Conservation (phyloP, 2,888 invertebrate genomes). For the Drosophila macrospina region DNA sequence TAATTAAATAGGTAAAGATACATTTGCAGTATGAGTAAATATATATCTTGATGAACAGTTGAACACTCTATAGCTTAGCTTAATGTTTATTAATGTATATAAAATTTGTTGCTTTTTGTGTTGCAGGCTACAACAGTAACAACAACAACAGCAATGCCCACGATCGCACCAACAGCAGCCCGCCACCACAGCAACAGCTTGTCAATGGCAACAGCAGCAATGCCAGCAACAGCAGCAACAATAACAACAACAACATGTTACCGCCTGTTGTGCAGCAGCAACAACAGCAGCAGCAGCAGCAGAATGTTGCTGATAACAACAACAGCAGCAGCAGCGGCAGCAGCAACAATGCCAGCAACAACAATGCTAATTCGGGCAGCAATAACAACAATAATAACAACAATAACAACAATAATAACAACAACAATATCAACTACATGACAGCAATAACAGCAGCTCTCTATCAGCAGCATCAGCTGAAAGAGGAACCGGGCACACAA, state of each 20-base stretch:
- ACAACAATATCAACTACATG: constrained; percentile 84
- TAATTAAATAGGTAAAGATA: too few relatives aligned
- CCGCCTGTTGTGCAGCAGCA: constrained; percentile 68
- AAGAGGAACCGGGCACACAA: constrained; percentile 84
- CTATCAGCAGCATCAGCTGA: constrained; percentile 84
- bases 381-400: constrained; percentile 45
- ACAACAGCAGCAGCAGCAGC: constrained; percentile 54
- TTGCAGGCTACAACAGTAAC: constrained; percentile 78
- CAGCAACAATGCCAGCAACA: constrained; percentile 53
- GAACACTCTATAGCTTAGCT: too few relatives aligned
- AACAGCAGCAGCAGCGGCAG: constrained; percentile 53
- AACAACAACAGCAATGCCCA: constrained; percentile 67
- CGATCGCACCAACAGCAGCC: constrained; percentile 84
- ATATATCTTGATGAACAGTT: too few relatives aligned
- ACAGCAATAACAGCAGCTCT: constrained; percentile 79
- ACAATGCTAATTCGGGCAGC: constrained; percentile 58
- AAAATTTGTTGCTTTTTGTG: background rate
- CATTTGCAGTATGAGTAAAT: too few relatives aligned
- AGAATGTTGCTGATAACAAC: constrained; percentile 65
- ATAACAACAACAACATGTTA: constrained; percentile 65
- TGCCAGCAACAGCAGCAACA: constrained; percentile 62
- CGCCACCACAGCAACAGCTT: constrained; percentile 74
- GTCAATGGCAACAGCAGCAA: constrained; percentile 57
- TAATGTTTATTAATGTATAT: background rate
- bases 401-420: constrained; percentile 70